Evolutionary conservation across 2,888 invertebrate genomes (phyloP), one percentile per base, ranked within the genome.

Genomic region (Psylliodes chrysocephalus): DNA sequence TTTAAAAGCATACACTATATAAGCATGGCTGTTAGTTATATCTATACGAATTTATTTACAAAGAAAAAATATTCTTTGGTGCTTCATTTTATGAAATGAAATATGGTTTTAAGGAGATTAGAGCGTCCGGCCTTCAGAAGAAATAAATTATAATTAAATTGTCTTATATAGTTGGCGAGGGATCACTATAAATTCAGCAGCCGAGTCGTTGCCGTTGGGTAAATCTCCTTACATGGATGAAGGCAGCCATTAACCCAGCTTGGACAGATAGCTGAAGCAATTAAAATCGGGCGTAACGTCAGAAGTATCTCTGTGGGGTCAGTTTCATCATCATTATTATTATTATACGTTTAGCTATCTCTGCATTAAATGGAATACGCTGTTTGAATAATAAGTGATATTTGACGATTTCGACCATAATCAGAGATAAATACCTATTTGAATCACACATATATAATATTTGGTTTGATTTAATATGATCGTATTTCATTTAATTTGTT

Each of bases 101-200:
- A 47, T 47, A 47, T 47, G 47, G 47, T 22, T 47, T 56, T 46
- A 46, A 56, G 33, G 30, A 44, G 46, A 56, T 56, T 56, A 44
- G 15, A 17, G n/a, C 28, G 44, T 30, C 33, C 33, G 33, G 55
- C 18, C 18, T 56, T 56, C 30, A 6, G 12, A 22, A 46, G 55
- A 56, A 30, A 56, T 56, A 56, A 56, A 56, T 44, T 56, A 35
- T 57, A 47, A 57, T 57, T 18, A 57, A 57, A 47, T 47, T 49
- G 47, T 57, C 35, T 33, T 35, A 38, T 57, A 57, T 49, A 49
- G 30, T 49, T 57, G 57, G 18, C 15, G 10, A 38, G 42, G 66
- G 68, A 68, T 68, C 68, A 68, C 66, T 64, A 66, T 68, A 68
- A 68, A 68, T 75, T 75, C 73, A 68, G 62, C 67, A 71, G 72